Evolutionary conservation across 1,140 invertebrate genomes (phyloP).

Genomic region (Nephila pilipes): DNA sequence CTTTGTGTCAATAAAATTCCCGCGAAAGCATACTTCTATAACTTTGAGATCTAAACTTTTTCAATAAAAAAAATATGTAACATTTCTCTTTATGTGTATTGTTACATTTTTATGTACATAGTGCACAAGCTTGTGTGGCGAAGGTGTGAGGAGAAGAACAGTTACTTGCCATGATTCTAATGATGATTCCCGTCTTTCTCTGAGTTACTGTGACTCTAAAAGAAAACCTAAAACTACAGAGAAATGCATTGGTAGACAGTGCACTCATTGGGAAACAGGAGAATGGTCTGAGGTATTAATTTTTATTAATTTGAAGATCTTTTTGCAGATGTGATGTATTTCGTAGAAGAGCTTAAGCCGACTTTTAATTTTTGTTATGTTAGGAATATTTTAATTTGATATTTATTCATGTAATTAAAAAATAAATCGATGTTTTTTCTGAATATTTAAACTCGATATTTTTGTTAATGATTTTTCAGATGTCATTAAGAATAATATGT

Average conservation of each 20-base stretch:
- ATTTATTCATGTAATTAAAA: too few species aligned
- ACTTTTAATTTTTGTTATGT: too few species aligned
- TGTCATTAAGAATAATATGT: too few species aligned
- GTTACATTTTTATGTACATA: neutral
- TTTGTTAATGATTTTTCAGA: too few species aligned
- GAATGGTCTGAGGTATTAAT: slow-evolving; percentile 61
- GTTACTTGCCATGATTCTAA: slow-evolving; percentile 62
- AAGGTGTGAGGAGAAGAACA: slow-evolving; percentile 55
- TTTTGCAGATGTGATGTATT: neutral
- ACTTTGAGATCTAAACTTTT: too few species aligned
- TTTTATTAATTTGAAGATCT: neutral
- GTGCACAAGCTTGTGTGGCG: slow-evolving; percentile 62
- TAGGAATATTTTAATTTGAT: too few species aligned
- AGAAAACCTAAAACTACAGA: slow-evolving; percentile 61
- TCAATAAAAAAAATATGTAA: too few species aligned
- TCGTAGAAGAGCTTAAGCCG: neutral
- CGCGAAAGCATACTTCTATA: too few species aligned
- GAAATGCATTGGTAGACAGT: slow-evolving; percentile 55
- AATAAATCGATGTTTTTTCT: too few species aligned
- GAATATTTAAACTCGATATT: too few species aligned
- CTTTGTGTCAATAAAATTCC: too few species aligned
- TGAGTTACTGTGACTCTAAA: slow-evolving; percentile 50
- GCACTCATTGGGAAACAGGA: slow-evolving; percentile 48
- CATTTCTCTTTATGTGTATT: neutral
- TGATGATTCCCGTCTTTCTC: slow-evolving; percentile 61